Conservation (phyloP, 2,797 vertebrate species). For the Vireo griseus region DNA sequence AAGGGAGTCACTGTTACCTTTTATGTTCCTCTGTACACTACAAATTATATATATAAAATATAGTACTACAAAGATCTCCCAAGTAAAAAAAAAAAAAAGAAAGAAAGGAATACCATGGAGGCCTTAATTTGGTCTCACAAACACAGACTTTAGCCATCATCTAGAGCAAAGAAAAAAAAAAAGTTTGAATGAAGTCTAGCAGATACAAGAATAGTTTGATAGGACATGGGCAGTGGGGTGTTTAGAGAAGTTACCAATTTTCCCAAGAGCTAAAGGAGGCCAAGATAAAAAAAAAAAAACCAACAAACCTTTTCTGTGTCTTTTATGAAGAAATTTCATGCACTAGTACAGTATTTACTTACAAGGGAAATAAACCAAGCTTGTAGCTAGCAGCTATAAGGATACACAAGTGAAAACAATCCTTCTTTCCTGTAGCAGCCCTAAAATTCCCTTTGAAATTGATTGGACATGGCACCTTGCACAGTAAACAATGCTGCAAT, state of each 20-base stretch:
- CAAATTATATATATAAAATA: background rate
- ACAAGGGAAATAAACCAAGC: background rate
- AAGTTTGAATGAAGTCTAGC: background rate
- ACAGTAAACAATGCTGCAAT: conserved; percentile 41
- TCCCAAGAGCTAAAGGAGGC: conserved; percentile 17
- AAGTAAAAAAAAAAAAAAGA: background rate
- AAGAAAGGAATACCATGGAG: background rate
- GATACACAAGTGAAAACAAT: background rate
- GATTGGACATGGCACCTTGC: conserved; percentile 28
- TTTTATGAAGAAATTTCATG: conserved; percentile 37
- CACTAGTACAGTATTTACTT: background rate
- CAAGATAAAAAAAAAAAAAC: background rate
- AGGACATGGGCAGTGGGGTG: background rate
- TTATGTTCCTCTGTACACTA: background rate
- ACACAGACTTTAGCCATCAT: background rate
- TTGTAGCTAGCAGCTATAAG: conserved; percentile 2
- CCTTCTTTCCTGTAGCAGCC: background rate
- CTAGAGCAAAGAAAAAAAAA: background rate
- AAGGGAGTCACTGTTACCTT: background rate
- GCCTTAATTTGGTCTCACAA: background rate
- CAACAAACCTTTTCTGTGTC: background rate
- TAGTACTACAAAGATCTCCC: background rate
- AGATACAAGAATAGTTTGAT: background rate
- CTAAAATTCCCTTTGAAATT: conserved; percentile 40
- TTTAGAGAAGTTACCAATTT: conserved; percentile 27